Evolutionary conservation across 2,113 vertebrate species (phyloP), one percentile per base, ranked within the genome.

Genomic region (Caretta caretta): DNA sequence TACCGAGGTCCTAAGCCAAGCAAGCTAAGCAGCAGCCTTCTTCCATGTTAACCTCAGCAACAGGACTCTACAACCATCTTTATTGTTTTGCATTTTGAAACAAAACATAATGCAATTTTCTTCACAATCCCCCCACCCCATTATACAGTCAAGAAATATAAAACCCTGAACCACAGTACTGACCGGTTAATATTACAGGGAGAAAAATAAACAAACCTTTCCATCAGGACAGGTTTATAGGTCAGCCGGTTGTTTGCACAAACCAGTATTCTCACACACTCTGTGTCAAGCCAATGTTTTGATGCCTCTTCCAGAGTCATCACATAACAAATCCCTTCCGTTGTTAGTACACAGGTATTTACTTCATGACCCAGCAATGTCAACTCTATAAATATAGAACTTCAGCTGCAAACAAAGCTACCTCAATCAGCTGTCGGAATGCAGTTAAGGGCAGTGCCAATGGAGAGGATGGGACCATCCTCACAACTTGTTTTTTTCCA

Each of bases 161-260:
- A 90, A 89, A 49, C 51, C n/a, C 65, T 4, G n/a, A 72, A 38
- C 54, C 82, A 51, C 87, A 82, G 92, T 86, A 90, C 90, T 54
- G 87, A 87, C 27, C 42, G 75, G 59, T 90, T 84, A 96, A 90
- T 1, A 3, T 22, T 82, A 51, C 50, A 35, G 90, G 92, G 94
- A 96, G 42, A 46, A 86, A 85, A 94, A 96, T 90, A 54, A 92
- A 96, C 27, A 69, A 62, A 62, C 85, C 65, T 76, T 87, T 94
- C 78, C 80, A 14, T 83, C 65, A 89, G 31, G 80, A 93, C 48
- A 89, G 93, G 76, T 54, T 93, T 56, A 10, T 51, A 17, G 83
- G 87, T 69, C 22, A 79, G 75, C 86, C 20, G 20, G 3, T 16
- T 88, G 25, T 81, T 83, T 22, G 83, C 93, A 54, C 69, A 91